Evolutionary conservation across 2,113 vertebrate species (phyloP), one percentile per base, ranked within the genome.

Genomic region (Chaetorhynchus papuensis): DNA sequence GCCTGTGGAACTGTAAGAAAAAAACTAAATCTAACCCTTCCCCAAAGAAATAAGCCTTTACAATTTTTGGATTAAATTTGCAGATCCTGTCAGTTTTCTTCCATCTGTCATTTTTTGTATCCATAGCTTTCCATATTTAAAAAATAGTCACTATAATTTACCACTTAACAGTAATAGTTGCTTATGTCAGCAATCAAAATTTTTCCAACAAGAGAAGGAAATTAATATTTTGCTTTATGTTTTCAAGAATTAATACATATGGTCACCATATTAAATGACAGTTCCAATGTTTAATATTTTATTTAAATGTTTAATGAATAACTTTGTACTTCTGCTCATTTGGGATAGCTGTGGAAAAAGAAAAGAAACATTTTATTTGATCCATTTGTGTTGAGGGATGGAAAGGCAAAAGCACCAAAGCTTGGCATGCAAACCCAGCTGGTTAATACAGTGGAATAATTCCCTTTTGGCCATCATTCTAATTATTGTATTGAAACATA

Each of bases 191-290:
- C 90, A 97, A 93, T 93, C 69, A 90, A 87, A 90, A 70, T 47
- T 95, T 89, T 95, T 97, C 92, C 89, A 94, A 54, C 42, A 95
- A 75, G 96, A 94, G 65, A 97, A 94, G 85, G 90, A 97, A 98
- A 97, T 96, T 87, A 97, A 54, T 95, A 82, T 77, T 91, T 94
- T 96, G 63, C 65, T 96, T 97, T 95, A 60, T 94, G 61, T 96
- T 97, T 98, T 93, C 82, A 70, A 90, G 60, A 72, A 89, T 90
- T 90, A 76, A 64, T 96, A 66, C 90, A 94, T 94, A 87, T 97
- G 97, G 83, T 92, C 76, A 94, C 90, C 93, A 96, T 70, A 91
- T 68, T 84, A 74, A 81, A 57, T 28, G n/a, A 19, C 24, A 85
- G 77, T 93, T 96, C 84, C 71, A 91, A 41, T 57, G 49, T 93